These are phyloP conservation scores for Ariopsis seemanni DNA, from an alignment of 2,113 vertebrate species.

Conservation along the genomic window DNA sequence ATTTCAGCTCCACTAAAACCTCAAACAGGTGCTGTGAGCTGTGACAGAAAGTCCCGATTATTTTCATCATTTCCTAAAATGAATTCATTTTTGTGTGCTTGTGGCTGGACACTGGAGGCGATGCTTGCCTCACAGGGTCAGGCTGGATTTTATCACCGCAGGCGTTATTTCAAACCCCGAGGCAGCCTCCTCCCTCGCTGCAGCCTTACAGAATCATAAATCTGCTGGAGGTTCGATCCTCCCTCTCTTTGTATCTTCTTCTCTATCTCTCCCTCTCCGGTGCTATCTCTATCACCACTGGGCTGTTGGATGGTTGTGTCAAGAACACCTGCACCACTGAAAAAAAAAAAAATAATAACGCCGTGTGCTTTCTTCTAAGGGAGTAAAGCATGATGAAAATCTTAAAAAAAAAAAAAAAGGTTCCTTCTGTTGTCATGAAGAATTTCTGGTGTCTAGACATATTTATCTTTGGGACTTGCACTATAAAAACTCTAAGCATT, in stretches of 20 bases:
- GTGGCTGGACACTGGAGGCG: slow-evolving; percentile 14
- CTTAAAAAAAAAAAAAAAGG: background rate
- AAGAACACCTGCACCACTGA: slow-evolving; percentile 22
- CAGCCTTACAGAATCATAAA: slow-evolving; percentile 22
- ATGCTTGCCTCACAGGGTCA: slow-evolving; percentile 8
- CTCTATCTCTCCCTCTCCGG: background rate
- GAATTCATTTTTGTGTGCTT: background rate
- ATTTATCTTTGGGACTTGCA: background rate
- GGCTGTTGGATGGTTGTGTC: slow-evolving; percentile 7
- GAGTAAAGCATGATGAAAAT: background rate
- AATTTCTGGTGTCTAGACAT: slow-evolving; percentile 10
- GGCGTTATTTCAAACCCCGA: slow-evolving; percentile 23
- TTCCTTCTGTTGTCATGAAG: background rate
- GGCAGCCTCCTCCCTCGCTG: background rate
- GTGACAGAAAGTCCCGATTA: slow-evolving; percentile 18
- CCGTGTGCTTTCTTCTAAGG: background rate
- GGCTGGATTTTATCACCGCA: slow-evolving; percentile 7
- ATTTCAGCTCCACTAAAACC: slow-evolving; percentile 39
- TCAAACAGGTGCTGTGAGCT: slow-evolving; percentile 48
- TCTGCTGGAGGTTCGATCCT: slow-evolving; percentile 11
- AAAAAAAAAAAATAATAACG: background rate
- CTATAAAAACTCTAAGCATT: background rate
- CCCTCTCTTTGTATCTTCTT: background rate
- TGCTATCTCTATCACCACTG: slow-evolving; percentile 14
- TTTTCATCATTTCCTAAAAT: slow-evolving; percentile 36